A percentile compares a stretch with the other conserved stretches of the same genome.
Conservation (phyloP, 1,140 invertebrate species). For the Drosophila watanabei region DNA sequence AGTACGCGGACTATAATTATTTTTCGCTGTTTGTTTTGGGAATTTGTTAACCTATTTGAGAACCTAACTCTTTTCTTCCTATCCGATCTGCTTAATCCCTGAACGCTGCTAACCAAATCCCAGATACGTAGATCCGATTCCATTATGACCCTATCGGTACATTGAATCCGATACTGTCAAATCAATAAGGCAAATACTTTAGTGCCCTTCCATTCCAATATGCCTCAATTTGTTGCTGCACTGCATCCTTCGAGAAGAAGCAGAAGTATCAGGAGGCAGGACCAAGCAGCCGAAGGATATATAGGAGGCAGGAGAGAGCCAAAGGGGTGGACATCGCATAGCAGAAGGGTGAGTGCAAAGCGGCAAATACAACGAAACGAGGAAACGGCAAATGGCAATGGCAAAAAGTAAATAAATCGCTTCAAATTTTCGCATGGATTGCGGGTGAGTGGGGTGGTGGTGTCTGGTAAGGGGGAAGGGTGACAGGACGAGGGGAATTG, state of each 20-base stretch:
- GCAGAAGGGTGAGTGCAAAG: conserved; percentile 29
- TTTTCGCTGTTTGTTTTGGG: not conserved
- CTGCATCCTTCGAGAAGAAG: conserved; percentile 57
- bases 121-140: conserved; percentile 40
- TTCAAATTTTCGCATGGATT: conserved; percentile 83
- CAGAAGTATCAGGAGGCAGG: conserved; percentile 17
- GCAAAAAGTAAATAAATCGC: conserved; percentile 83
- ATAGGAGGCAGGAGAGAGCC: conserved; percentile 4
- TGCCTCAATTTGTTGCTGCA: conserved; percentile 77
- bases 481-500: conserved; percentile 24
- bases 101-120: conserved; percentile 34
- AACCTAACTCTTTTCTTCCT: not conserved
- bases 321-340: conserved; percentile 4
- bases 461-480: conserved; percentile 1
- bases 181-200: conserved; percentile 63
- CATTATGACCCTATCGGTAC: conserved; percentile 51
- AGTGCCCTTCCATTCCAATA: conserved; percentile 65
- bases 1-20: no score
- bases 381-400: conserved; percentile 73
- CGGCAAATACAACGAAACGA: conserved; percentile 57
- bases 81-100: conserved; percentile 15
- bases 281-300: conserved; percentile 14
- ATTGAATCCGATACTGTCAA: conserved; percentile 58
- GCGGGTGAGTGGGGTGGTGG: conserved; percentile 32
- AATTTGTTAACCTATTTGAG: not conserved